These are phyloP conservation scores for Cheirogaleus major DNA, from an alignment of 2,797 vertebrate genomes.

Conservation along the genomic window DNA sequence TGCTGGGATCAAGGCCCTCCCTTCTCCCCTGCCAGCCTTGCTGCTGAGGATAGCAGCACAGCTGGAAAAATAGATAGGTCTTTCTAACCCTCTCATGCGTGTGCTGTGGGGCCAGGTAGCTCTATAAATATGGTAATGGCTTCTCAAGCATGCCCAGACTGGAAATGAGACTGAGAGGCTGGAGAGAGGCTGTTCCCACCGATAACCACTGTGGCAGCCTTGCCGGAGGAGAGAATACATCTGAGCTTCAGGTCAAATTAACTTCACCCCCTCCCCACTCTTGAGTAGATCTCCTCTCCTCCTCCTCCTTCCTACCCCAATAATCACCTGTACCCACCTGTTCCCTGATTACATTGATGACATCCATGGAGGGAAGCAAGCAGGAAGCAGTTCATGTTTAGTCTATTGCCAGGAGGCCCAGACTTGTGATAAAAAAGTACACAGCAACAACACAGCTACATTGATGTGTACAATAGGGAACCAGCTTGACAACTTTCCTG, in stretches of 20 bases:
- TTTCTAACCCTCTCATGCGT: slow-evolving; percentile 84
- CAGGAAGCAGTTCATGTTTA: slow-evolving; percentile 80
- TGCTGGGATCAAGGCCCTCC: neutral
- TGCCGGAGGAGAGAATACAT: slow-evolving; percentile 71
- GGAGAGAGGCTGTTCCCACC: slow-evolving; percentile 71
- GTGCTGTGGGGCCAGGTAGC: slow-evolving; percentile 81
- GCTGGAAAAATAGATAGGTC: slow-evolving; percentile 86
- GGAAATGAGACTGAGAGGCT: slow-evolving; percentile 81
- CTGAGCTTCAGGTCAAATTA: slow-evolving; percentile 83
- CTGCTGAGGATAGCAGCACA: slow-evolving; percentile 75
- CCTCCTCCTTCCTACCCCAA: neutral
- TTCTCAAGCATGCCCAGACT: slow-evolving; percentile 82
- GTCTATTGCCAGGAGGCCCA: slow-evolving; percentile 83
- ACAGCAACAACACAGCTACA: slow-evolving; percentile 79
- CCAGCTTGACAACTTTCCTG: slow-evolving; percentile 81
- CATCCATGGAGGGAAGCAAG: slow-evolving; percentile 75
- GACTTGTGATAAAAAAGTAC: slow-evolving; percentile 81
- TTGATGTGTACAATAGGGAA: slow-evolving; percentile 76
- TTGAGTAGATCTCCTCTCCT: slow-evolving; percentile 2
- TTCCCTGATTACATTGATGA: slow-evolving; percentile 84
- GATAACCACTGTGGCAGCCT: slow-evolving; percentile 82
- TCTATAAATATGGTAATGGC: slow-evolving; percentile 88
- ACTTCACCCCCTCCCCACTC: slow-evolving; percentile 37
- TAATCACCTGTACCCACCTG: slow-evolving; percentile 82
- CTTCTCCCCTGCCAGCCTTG: slow-evolving; percentile 36